These are phyloP conservation scores for Eidolon dupreanum DNA, from an alignment of 2,797 vertebrate species.

Conservation along the genomic window DNA sequence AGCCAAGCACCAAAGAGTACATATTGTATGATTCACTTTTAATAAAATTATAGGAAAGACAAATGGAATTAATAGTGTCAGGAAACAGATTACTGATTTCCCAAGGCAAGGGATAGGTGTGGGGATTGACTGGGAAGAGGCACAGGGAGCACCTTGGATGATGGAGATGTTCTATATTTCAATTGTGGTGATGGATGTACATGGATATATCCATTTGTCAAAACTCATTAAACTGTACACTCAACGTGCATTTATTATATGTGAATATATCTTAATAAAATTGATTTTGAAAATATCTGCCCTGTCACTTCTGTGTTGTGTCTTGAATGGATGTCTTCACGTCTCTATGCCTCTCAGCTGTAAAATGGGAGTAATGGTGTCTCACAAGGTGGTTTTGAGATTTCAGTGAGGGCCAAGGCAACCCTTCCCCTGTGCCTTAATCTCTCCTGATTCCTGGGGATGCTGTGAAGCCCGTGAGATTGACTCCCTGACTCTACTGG, in stretches of 20 bases:
- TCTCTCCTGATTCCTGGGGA: neutral
- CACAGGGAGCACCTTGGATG: neutral
- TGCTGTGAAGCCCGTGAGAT: neutral
- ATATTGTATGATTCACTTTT: neutral
- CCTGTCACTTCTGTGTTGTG: neutral
- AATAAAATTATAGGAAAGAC: neutral
- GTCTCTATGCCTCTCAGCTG: neutral
- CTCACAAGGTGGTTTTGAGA: neutral
- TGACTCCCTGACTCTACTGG: neutral
- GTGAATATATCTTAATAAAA: neutral
- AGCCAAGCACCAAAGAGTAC: neutral
- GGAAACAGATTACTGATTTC: neutral
- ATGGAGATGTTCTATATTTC: neutral
- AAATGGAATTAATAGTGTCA: neutral
- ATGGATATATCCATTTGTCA: neutral
- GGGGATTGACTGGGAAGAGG: neutral
- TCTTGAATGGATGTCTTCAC: neutral
- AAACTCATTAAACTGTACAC: neutral
- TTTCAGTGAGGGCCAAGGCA: neutral
- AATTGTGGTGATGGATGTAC: neutral
- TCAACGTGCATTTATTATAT: neutral
- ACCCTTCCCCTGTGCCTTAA: no score
- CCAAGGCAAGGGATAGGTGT: neutral
- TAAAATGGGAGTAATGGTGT: neutral
- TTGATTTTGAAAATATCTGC: neutral